Evolutionary conservation across 1,140 invertebrate species (phyloP), one percentile per base, ranked within the genome.

Genomic region (Saccostrea echinata): DNA sequence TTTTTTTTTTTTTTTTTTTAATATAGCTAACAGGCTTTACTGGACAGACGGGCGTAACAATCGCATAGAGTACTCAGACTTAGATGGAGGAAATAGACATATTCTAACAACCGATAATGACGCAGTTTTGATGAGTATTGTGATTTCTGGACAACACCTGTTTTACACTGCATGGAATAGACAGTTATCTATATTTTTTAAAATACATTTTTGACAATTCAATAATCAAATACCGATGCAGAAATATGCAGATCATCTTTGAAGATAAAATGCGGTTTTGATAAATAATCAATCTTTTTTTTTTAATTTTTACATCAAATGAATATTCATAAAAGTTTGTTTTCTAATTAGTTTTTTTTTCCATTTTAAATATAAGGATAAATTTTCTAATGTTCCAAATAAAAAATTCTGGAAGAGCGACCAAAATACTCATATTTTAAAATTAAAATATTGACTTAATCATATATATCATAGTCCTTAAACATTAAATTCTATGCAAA

Each of bases 151-250:
- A n/a, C 27, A 35, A 35, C 18, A 33, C 43, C 16, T 82, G 4
- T 82, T 43, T 21, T 82, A 82, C 43, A 82, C 80, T n/a, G 80
- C 80, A 35, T 51, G 80, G 80, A 43, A 35, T 82, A 30, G 30
- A 13, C 80, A 82, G 80, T 82, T 21, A 33, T 24, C 33, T 12
- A 3, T 30, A n/a, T 27, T 30, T 27, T 6, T 2, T 11, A 11
- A 8, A 8, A 6, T 9, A 43, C 11, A 43, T 43, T 43, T 43
- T 9, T 43, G 43, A 9, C 43, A 43, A 43, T 43, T 43, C 35
- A 43, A 43, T 43, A 43, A 43, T 21, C 9, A 6, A n/a, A 27
- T 27, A 6, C 21, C 27, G 6, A 71, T 18, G 30, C 12, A 71
- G 12, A 71, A 16, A 27, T 24, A 12, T 30, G 30, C 13, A 27